phyloP scores from a whole-genome alignment of 2,113 vertebrate species.

The Macquaria ambigua region DNA sequence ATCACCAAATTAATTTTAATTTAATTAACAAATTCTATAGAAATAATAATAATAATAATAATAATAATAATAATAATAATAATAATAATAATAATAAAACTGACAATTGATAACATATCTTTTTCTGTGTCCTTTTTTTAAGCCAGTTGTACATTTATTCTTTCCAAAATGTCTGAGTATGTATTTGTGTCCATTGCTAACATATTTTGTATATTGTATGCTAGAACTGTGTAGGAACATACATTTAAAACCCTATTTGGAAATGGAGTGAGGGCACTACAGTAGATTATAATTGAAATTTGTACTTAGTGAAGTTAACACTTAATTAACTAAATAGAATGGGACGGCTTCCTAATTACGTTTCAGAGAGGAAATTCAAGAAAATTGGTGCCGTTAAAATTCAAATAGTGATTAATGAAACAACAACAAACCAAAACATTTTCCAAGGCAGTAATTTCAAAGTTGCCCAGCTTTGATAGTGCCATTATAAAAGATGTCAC shows the following conservation, averaged over 20 bases:
- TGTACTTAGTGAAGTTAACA: background rate
- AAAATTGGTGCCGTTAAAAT: background rate
- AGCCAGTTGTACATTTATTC: background rate
- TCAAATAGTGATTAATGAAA: background rate
- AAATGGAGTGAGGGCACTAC: background rate
- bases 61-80: too few relatives aligned
- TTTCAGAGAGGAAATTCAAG: background rate
- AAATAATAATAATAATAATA: too few relatives aligned
- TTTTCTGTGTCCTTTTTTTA: too few relatives aligned
- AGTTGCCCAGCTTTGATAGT: background rate
- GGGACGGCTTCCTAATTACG: background rate
- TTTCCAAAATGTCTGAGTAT: background rate
- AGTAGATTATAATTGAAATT: background rate
- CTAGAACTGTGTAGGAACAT: background rate
- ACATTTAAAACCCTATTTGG: background rate
- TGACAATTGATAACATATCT: background rate
- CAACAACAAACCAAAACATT: background rate
- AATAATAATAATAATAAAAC: too few relatives aligned
- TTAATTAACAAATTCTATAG: background rate
- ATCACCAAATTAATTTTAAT: background rate
- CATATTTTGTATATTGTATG: background rate
- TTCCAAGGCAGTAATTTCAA: background rate
- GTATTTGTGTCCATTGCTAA: background rate
- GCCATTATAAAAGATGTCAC: background rate
- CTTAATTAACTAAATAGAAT: background rate